These are phyloP conservation scores for Prolemur simus DNA, from an alignment of 2,113 vertebrate species.

Conservation along the genomic window DNA sequence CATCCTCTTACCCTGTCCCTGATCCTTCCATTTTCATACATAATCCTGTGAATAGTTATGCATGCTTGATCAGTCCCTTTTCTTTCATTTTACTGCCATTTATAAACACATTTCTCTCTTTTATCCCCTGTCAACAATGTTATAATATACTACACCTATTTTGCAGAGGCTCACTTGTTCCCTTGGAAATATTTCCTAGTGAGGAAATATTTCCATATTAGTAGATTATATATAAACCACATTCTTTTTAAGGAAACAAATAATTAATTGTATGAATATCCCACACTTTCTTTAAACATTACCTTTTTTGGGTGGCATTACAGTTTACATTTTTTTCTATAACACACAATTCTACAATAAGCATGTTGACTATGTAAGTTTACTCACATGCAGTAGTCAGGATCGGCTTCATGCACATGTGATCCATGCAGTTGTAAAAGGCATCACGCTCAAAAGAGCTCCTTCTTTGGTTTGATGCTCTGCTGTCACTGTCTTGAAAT, in stretches of 20 bases:
- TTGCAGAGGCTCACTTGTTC: neutral
- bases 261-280: neutral
- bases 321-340: neutral
- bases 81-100: neutral
- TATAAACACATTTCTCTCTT: neutral
- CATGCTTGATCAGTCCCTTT: neutral
- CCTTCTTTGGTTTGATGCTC: neutral
- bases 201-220: neutral
- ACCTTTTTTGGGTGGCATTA: neutral
- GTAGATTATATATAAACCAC: neutral
- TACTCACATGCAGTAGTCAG: accelerated
- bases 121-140: neutral
- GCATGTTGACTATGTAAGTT: neutral
- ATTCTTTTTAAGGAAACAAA: neutral
- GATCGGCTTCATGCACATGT: neutral
- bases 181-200: neutral
- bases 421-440: neutral
- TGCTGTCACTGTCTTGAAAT: neutral
- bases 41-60: neutral
- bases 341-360: neutral
- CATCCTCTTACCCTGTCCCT: neutral
- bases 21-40: neutral
- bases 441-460: neutral
- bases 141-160: neutral
- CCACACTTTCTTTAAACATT: neutral